phyloP scores from a whole-genome alignment of 2,113 vertebrate species.

The Myotis brandtii region DNA sequence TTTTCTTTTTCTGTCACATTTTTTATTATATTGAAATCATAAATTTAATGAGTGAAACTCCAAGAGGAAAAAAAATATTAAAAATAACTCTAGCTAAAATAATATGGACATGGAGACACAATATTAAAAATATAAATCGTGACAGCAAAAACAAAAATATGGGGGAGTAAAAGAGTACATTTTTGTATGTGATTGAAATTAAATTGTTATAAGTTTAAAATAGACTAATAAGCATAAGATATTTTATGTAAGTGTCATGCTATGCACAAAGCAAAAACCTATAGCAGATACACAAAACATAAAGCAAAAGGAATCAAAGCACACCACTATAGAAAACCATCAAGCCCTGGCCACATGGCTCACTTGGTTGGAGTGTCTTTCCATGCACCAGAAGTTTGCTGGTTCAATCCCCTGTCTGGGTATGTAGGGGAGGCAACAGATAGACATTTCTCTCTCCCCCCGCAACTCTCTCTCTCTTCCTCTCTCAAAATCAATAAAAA shows the following conservation, averaged over 20 bases:
- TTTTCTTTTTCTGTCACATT: background rate
- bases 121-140: background rate
- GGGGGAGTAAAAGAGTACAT: background rate
- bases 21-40: conserved; percentile 38
- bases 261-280: no score
- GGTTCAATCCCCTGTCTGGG: no score
- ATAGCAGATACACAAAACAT: background rate
- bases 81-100: background rate
- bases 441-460: no score
- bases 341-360: no score
- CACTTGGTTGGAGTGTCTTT: no score
- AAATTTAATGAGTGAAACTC: background rate
- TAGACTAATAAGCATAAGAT: background rate
- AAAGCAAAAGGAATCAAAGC: background rate
- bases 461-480: no score
- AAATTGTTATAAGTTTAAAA: no score
- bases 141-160: background rate
- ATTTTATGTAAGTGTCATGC: background rate
- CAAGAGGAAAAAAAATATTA: background rate
- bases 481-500: no score
- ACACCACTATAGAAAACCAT: no score
- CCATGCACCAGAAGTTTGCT: no score
- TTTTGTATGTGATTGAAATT: no score
- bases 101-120: background rate
- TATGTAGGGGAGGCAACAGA: no score